Conservation (phyloP, 1,140 invertebrate genomes). For the Platyscapa corneri region DNA sequence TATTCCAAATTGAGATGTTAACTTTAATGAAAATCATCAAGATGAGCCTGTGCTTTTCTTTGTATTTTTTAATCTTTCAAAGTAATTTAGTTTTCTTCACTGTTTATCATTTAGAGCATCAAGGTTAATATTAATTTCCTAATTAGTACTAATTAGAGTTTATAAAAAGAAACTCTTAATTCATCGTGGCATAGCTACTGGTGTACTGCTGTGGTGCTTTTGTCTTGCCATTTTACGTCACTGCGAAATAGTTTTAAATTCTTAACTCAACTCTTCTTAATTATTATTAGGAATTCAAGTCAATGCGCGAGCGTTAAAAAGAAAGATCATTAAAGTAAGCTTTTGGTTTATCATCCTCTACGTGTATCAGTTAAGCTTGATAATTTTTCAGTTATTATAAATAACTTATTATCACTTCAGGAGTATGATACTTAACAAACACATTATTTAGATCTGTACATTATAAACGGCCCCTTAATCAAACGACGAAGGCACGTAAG, state of each 20-base stretch:
- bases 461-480: too few relatives aligned
- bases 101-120: background rate
- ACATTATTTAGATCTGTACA: too few relatives aligned
- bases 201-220: too few relatives aligned
- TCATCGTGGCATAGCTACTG: background rate
- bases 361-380: too few relatives aligned
- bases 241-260: background rate
- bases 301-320: background rate
- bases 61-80: background rate
- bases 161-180: background rate
- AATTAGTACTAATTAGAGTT: conserved; percentile 5
- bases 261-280: background rate
- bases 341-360: too few relatives aligned
- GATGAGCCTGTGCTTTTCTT: background rate
- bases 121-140: conserved; percentile 10
- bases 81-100: background rate
- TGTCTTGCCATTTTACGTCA: background rate
- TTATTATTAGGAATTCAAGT: background rate
- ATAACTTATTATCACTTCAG: too few relatives aligned
- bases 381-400: too few relatives aligned
- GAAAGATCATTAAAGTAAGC: too few relatives aligned
- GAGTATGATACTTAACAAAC: too few relatives aligned
- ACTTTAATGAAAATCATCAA: background rate
- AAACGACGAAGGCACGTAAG: background rate
- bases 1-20: too few relatives aligned